Base-by-base conservation (phyloP, 1,140 invertebrate species). In the Lucilia sericata region DNA sequence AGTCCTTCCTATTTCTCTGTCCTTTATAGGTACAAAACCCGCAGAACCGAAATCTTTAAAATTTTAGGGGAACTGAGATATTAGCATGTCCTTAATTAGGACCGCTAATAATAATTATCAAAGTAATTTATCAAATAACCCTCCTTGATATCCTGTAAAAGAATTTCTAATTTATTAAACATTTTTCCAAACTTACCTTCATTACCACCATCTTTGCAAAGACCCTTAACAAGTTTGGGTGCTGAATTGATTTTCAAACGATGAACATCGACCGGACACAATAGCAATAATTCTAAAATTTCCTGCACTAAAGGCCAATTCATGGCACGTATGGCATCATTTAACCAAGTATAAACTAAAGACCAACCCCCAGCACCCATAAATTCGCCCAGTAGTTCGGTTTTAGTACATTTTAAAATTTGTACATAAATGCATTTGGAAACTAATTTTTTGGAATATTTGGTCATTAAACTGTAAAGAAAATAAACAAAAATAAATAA, bases 361-460 rank as follows among this genome's bases (percentile, higher is more conserved):
- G 95, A 94, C 98, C 98, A 99, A 42, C 97, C 98, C 86, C 96
- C 97, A 84, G 95, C 95, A 76, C 94, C 93, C 94, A 99, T 97
- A 91, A 98, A 98, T 94, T 95, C 94, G 82, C 95, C 95, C 47
- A 98, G 92, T 83, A 98, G 92, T 86, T 96, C 95, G 1, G 94
- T 93, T 87, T 96, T 94, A n/a, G 97, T 98, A 74, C 95, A 95
- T 92, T 96, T 96, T 75, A 99, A 92, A 87, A 99, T 98, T 91
- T 98, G 96, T 85, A 98, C 95, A 90, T 99, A 99, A 86, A 98
- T 96, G 92, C 97, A 98, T 92, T 98, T 98, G 86, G 97, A 98
- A 49, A 99, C 97, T 82, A 99, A 92, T 91, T 99, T 99, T 90
- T 96, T 98, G 0, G 97, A 98, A 93, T 96, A 98, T 91, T 98